Conservation (phyloP, 2,888 invertebrate genomes). For the Anagyrus pseudococci region DNA sequence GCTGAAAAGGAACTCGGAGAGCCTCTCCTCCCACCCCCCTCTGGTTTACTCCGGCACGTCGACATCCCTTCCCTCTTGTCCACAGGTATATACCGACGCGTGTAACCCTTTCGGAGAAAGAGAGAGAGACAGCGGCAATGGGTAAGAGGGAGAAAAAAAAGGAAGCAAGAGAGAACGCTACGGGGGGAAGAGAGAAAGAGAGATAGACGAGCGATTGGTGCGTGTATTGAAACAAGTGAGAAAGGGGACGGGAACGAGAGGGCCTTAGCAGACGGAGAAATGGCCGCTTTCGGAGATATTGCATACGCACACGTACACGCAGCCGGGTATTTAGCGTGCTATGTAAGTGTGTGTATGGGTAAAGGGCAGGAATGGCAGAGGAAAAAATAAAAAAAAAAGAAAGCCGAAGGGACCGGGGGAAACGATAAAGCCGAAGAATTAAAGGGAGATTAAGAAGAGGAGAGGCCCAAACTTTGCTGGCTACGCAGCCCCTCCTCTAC, state of each 20-base stretch:
- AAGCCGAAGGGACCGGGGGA: too few relatives aligned
- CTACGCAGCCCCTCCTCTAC: too few relatives aligned
- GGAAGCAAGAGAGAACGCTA: background rate
- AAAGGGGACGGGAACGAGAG: constrained; percentile 1
- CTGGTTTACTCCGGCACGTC: too few relatives aligned
- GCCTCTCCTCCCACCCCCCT: background rate
- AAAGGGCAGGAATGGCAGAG: too few relatives aligned
- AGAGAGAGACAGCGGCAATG: background rate
- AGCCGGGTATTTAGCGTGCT: too few relatives aligned
- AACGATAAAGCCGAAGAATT: constrained; percentile 50
- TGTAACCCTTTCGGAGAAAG: background rate
- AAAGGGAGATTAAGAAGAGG: constrained; percentile 58
- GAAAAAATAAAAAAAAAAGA: too few relatives aligned
- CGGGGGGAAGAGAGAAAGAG: background rate
- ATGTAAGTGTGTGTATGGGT: too few relatives aligned
- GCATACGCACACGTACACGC: too few relatives aligned
- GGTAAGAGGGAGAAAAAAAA: background rate
- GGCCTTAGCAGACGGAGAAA: background rate
- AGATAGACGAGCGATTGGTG: constrained; percentile 13
- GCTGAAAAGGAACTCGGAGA: constrained; percentile 19
- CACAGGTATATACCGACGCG: constrained; percentile 2
- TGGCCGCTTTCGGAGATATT: constrained; percentile 39
- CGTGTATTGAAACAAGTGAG: constrained; percentile 23
- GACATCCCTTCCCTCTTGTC: background rate
- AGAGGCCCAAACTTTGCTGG: constrained; percentile 16